Evolutionary conservation across 2,888 invertebrate genomes (phyloP), one percentile per base, ranked within the genome.

Genomic region (Dasypolia templi): DNA sequence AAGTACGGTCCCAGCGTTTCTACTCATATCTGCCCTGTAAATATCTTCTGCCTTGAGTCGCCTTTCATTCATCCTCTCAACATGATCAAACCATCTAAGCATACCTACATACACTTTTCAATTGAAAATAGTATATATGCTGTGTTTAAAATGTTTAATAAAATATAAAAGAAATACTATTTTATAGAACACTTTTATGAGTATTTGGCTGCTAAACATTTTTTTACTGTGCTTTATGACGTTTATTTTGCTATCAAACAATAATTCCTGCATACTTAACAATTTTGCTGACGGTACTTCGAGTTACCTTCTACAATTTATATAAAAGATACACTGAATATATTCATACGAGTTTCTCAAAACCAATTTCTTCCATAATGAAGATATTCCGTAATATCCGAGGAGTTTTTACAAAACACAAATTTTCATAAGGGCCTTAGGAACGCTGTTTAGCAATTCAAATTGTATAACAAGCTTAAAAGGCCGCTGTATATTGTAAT

Each of bases 401-500:
- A 86, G 82, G 79, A 79, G 73, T 86, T 86, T 82, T 87, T 87
- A 85, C 83, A 84, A 88, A 87, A 86, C 75, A 76, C 79, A 74
- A 84, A 84, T 85, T 83, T 87, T 88, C 84, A 84, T 83, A 84
- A 87, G 75, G 74, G 82, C 86, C 82, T 71, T 62, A 73, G 85
- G 87, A 83, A 82, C 70, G 82, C 89, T 86, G 87, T 82, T 92
- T 90, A 88, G 90, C 91, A 91, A 91, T 89, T 91, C 90, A 90
- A 90, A 91, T 91, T 76, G 84, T 85, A 82, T 77, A 61, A 83
- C 78, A 77, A 85, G 86, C 87, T 86, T 86, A 86, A 85, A 86
- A 84, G 78, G 82, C 75, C 81, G 75, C 53, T 70, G 81, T 86
- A 88, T 86, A 88, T 87, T 88, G 88, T 85, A 85, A n/a, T 79